Conservation (phyloP, 2,797 vertebrate genomes). For the Poeciliopsis paucimaculata region DNA sequence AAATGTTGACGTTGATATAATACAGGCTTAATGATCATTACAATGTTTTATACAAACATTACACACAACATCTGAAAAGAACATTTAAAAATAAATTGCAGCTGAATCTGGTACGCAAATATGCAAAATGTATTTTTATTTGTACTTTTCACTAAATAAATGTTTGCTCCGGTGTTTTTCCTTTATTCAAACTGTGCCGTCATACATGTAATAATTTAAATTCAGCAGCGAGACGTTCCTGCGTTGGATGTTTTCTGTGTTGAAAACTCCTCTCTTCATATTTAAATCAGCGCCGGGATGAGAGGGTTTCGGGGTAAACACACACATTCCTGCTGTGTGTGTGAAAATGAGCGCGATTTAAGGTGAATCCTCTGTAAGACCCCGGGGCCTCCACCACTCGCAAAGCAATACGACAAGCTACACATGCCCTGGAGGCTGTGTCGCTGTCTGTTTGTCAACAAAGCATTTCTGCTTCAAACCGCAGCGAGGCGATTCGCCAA, state of each 20-base stretch:
- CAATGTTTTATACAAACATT: background rate
- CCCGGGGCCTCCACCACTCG: constrained; percentile 55
- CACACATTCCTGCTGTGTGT: constrained; percentile 28
- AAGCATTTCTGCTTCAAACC: constrained; percentile 65
- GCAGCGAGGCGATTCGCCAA: constrained; percentile 46
- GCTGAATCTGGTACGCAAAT: background rate
- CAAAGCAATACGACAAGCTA: constrained; percentile 67
- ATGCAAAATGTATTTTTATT: background rate
- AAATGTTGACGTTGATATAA: background rate
- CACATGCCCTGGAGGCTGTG: constrained; percentile 57
- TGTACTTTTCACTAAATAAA: background rate
- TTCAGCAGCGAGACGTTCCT: background rate
- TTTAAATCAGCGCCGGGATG: constrained; percentile 11
- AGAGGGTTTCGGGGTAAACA: constrained; percentile 39
- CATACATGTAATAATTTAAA: background rate
- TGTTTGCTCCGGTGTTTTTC: background rate
- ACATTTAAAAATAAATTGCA: background rate
- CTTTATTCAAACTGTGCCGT: background rate
- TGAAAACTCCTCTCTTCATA: constrained; percentile 7
- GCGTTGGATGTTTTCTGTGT: background rate
- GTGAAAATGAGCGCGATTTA: constrained; percentile 47
- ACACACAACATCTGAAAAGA: background rate
- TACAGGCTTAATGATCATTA: background rate
- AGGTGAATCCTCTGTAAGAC: constrained; percentile 65
- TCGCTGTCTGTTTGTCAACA: constrained; percentile 72